Evolutionary conservation across 1,140 invertebrate genomes (phyloP), one percentile per base, ranked within the genome.

Genomic region (Danaus melanippus): DNA sequence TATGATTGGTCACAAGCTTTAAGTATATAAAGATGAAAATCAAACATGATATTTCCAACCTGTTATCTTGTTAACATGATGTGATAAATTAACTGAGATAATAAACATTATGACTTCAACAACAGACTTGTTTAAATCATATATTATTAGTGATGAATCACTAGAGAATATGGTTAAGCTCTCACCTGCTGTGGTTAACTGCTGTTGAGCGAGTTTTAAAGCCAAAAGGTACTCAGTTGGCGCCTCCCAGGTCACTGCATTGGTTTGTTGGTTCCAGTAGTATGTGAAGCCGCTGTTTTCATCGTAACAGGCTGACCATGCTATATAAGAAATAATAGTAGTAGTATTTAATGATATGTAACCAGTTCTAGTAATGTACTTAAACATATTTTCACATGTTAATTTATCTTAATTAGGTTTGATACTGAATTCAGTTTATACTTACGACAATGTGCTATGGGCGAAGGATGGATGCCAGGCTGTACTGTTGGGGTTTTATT

Each of bases 251-350:
- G 84, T 86, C 7, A 88, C 87, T 7, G 78, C 79, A 75, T 88
- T 88, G 1, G 87, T 88, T 21, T 74, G 67, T 53, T 88, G 87
- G 48, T 88, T 86, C 87, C 87, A 88, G 54, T 88, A 88, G 60
- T 88, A 88, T 40, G 87, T 87, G 64, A 81, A 87, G 8, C 87
- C 87, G 62, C 79, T 87, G 50, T 69, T 71, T 50, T 86, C 82
- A 68, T 88, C 87, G 45, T 87, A 86, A 52, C 87, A 88, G 0
- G 86, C 83, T 42, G 87, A 87, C 87, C 87, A 88, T 0, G 80
- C 86, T 88, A 71, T 39, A 64, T 15, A 64, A 42, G 50, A 42
- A 52, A 51, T 52, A 21, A 17, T 46, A 50, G 17, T 11, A n/a
- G n/a, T n/a, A n/a, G n/a, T n/a, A n/a, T n/a, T n/a, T n/a, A n/a